phyloP scores from a whole-genome alignment of 2,797 vertebrate genomes.

The Rachycentron canadum region DNA sequence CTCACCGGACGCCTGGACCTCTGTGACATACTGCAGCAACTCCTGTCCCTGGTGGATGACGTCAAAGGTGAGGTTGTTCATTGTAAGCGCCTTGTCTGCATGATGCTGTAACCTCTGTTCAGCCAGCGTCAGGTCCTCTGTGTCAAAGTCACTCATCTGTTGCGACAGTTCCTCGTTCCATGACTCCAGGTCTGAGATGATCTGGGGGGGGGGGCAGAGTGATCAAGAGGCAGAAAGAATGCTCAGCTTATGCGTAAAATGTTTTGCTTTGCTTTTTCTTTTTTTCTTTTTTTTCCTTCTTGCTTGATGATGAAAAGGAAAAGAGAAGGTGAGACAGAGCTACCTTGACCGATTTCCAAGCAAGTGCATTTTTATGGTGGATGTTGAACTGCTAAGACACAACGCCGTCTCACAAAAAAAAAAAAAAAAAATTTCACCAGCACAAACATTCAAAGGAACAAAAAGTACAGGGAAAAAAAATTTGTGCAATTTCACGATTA shows the following conservation, averaged over 20 bases:
- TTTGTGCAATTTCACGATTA: constrained; percentile 12
- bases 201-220: constrained; percentile 77
- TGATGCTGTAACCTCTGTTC: constrained; percentile 98
- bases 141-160: constrained; percentile 98
- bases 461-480: neutral
- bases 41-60: constrained; percentile 99
- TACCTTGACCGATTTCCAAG: neutral
- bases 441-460: neutral
- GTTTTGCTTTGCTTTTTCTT: neutral
- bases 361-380: neutral
- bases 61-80: constrained; percentile 99
- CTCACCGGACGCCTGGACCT: constrained; percentile 97
- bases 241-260: neutral
- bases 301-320: neutral
- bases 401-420: neutral
- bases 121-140: constrained; percentile 96
- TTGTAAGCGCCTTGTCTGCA: constrained; percentile 97
- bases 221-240: neutral
- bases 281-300: no score
- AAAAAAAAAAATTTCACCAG: constrained; percentile 14
- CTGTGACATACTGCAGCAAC: constrained; percentile 97
- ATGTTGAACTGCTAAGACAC: neutral
- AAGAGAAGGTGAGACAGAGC: neutral
- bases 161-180: constrained; percentile 99
- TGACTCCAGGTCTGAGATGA: constrained; percentile 98